Evolutionary conservation across 2,113 vertebrate genomes (phyloP), one percentile per base, ranked within the genome.

Genomic region (Neotoma lepida): DNA sequence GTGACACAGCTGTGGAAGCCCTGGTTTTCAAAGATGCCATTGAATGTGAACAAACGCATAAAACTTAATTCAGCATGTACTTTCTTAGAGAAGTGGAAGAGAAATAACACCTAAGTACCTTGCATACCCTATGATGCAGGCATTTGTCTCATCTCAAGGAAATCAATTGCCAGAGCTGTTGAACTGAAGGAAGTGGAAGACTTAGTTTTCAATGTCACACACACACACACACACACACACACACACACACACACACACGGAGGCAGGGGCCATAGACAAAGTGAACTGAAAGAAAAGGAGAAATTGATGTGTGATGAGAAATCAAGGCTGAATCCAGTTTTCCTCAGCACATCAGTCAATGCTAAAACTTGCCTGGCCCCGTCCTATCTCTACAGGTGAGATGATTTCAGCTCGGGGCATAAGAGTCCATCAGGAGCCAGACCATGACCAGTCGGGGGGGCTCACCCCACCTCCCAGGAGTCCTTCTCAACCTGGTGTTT

Each of bases 31-130:
- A 9, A 30, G 56, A 87, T 33, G 39, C 68, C 54, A 3, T 0
- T 74, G 74, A 93, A 89, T 30, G 3, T 86, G 95, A 92, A 89
- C 58, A 82, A 89, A 96, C 92, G n/a, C 89, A 95, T 24, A 81
- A 73, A 89, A 88, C 64, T 76, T 46, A 91, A 94, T 86, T 77
- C n/a, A 63, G 88, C 39, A 44, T 41, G 58, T 4, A 12, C 44
- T 90, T 93, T 89, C 93, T 92, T 78, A 70, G 91, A 88, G 91
- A 74, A 61, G 73, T 78, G 70, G 74, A 3, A 35, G 66, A 84
- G 88, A 74, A 90, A 76, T 30, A 86, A 70, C 71, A 88, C 90
- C 73, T 58, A 82, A 84, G 87, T 64, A 24, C 66, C 0, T 28
- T 18, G 58, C 0, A 6, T 24, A 80, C 74, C 56, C 78, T 73